Base-by-base conservation (phyloP, 2,113 vertebrate genomes). In the Corydoras sp. region DNA sequence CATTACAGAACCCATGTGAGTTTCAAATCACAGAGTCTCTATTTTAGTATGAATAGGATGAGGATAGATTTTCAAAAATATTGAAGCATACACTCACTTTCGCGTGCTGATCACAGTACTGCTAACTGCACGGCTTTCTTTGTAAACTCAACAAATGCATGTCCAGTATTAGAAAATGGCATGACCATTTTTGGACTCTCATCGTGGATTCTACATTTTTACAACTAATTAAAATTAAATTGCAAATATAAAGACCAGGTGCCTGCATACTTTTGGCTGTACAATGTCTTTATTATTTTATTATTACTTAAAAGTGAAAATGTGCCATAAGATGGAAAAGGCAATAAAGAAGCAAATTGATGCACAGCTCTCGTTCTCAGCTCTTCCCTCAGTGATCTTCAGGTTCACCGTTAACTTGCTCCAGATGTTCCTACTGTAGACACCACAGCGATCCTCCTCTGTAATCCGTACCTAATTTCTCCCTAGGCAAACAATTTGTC, bases 401-500 rank as follows among this genome's bases (percentile, higher is more conserved):
- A 77, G 85, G 88, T 88, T 88, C 84, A 84, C 80, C 60, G 8
- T 79, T 89, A 90, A 90, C 87, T 81, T 78, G 50, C 77, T 80
- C 83, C 89, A 91, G 86, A 90, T 89, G 89, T 85, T 89, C 79
- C 87, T 89, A 89, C 87, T 89, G 86, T 88, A 88, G 78, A 77
- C 78, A 73, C 76, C 83, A 82, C 73, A 81, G 83, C 84, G 85
- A 88, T 81, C 85, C 80, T 83, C 81, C 74, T 84, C 76, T 73
- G 85, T 82, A 86, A 80, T 81, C 79, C 81, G 67, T 80, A 55
- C 71, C 43, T 81, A 86, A 86, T 87, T 85, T 86, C 77, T 76
- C 76, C 82, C 78, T 78, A 79, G 58, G 71, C 83, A 88, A 89
- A 88, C 84, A 81, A 79, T 49, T 65, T 51, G 65, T 82, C 77